These are phyloP conservation scores for Typhlichthys eigenmanni DNA, from an alignment of 2,797 vertebrate species.

Conservation along the genomic window DNA sequence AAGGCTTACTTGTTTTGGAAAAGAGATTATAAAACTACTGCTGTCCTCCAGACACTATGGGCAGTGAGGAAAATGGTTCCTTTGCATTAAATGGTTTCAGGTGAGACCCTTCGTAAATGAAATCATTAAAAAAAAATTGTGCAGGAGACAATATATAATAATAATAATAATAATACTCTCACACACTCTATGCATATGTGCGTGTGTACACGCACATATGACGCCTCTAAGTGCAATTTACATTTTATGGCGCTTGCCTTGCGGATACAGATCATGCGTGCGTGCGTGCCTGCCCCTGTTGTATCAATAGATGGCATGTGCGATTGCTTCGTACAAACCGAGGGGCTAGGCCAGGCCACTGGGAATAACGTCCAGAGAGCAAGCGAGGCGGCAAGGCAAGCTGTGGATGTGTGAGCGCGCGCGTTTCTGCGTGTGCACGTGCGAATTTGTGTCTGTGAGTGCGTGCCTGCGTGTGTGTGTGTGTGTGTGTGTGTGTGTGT, in stretches of 20 bases:
- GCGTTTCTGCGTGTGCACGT: conserved; percentile 3
- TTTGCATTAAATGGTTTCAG: conserved; percentile 22
- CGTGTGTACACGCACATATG: too few relatives aligned
- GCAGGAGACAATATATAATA: conserved; percentile 1
- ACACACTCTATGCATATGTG: too few relatives aligned
- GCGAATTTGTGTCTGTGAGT: not conserved
- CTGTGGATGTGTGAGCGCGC: conserved; percentile 21
- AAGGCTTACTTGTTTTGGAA: too few relatives aligned
- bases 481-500: conserved; percentile 14
- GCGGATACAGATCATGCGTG: conserved; percentile 30
- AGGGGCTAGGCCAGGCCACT: conserved; percentile 41
- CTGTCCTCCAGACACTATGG: too few relatives aligned
- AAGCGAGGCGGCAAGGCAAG: conserved; percentile 40
- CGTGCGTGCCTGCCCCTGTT: conserved; percentile 37
- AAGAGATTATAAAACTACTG: too few relatives aligned
- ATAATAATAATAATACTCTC: too few relatives aligned
- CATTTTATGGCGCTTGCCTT: conserved; percentile 17
- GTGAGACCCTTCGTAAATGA: conserved; percentile 58
- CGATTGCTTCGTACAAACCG: conserved; percentile 55
- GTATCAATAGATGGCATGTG: conserved; percentile 71
- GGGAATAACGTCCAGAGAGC: conserved; percentile 56
- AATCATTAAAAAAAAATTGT: conserved; percentile 56
- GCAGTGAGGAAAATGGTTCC: conserved; percentile 9
- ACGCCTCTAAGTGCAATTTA: conserved; percentile 3
- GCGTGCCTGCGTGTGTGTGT: not conserved